Conservation (phyloP, 1,140 invertebrate genomes). For the Palaemon carinicauda region DNA sequence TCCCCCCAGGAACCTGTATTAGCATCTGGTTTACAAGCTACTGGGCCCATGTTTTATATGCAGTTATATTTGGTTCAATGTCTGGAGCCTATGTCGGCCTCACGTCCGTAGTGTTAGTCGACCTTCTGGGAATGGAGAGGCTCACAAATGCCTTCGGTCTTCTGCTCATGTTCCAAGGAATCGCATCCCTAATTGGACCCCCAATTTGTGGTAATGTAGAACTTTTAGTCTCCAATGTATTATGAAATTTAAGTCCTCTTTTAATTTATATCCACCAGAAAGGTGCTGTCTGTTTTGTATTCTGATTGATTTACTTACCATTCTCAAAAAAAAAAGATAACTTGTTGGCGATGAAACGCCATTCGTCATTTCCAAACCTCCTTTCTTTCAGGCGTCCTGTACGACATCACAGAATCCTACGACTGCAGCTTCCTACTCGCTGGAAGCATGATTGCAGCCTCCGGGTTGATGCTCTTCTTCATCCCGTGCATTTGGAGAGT, state of each 20-base stretch:
- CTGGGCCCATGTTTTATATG: conserved; percentile 77
- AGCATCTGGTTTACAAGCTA: conserved; percentile 78
- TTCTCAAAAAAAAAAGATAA: no score
- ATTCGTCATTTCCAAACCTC: conserved; percentile 1
- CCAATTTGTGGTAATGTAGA: conserved; percentile 81
- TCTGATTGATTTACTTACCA: neutral
- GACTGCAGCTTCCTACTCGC: conserved; percentile 83
- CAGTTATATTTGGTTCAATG: conserved; percentile 84
- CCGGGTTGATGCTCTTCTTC: conserved; percentile 87
- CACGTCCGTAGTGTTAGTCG: conserved; percentile 88
- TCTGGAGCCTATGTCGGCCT: conserved; percentile 92
- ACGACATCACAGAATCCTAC: conserved; percentile 80
- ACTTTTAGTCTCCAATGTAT: no score
- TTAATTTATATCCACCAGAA: no score
- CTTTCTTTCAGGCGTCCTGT: conserved; percentile 77
- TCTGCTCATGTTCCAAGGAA: conserved; percentile 88
- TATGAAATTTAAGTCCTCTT: neutral
- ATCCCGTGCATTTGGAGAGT: conserved; percentile 78
- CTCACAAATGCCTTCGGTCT: conserved; percentile 94
- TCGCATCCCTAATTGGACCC: conserved; percentile 87
- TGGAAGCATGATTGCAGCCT: conserved; percentile 82
- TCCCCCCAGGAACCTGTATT: conserved; percentile 78
- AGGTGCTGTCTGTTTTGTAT: no score
- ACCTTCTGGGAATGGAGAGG: conserved; percentile 84
- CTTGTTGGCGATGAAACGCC: no score